Evolutionary conservation across 2,113 vertebrate genomes (phyloP).

Genomic region (Piprites chloris): DNA sequence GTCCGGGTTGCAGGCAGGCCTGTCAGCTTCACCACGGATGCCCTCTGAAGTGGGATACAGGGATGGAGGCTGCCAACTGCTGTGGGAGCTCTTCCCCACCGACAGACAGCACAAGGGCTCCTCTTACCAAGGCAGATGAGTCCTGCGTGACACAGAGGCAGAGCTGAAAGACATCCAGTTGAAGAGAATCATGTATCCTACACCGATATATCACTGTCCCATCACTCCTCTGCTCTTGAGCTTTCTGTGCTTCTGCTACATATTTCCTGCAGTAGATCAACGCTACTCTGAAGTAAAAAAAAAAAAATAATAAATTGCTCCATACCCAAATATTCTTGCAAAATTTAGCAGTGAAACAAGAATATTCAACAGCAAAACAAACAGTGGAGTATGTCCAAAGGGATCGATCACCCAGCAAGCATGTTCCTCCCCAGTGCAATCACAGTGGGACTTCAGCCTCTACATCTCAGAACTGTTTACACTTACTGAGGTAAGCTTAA

Average conservation of each 20-base stretch:
- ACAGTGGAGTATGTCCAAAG: not conserved
- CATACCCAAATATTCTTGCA: not conserved
- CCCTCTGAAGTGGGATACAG: accelerated
- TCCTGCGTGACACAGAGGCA: not conserved
- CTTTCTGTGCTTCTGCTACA: not conserved
- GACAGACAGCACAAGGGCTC: not conserved
- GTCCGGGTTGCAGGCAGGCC: not conserved
- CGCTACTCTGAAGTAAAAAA: not conserved
- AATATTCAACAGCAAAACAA: not conserved
- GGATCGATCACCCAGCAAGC: not conserved
- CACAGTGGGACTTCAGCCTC: not conserved
- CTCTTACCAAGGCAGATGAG: not conserved
- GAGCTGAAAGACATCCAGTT: not conserved
- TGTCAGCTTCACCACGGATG: not conserved
- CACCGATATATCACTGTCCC: accelerated
- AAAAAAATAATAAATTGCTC: not conserved
- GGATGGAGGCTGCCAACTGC: accelerated
- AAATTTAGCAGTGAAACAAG: not conserved
- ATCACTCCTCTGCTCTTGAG: not conserved
- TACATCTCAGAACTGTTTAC: not conserved
- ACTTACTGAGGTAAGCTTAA: not conserved
- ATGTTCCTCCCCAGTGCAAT: not conserved
- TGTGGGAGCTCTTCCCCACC: not conserved
- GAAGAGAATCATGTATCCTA: not conserved
- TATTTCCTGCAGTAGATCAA: not conserved